Percentiles rank a stretch among this genome's conserved stretches.
phyloP scores from a whole-genome alignment of 2,113 vertebrate species.

The Montifringilla adamsi region DNA sequence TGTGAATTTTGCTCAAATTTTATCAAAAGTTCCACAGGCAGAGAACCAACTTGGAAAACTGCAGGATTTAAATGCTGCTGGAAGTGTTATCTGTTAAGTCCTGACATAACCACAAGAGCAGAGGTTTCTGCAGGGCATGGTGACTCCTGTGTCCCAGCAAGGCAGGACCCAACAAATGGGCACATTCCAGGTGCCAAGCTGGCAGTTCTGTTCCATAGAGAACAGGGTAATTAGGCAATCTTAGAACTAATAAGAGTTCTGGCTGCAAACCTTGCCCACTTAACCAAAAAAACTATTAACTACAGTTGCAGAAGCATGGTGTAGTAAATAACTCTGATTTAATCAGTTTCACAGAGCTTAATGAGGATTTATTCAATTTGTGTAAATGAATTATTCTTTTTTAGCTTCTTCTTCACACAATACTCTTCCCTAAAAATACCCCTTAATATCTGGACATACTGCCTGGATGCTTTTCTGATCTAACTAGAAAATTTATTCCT shows the following conservation, averaged over 20 bases:
- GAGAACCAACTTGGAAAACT: background rate
- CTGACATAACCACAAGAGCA: background rate
- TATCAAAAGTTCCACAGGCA: background rate
- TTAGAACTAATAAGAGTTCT: background rate
- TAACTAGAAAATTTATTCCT: background rate
- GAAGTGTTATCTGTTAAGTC: background rate
- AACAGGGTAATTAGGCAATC: background rate
- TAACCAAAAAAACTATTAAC: background rate
- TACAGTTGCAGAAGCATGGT: background rate
- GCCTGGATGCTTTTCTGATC: background rate
- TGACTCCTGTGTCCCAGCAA: background rate
- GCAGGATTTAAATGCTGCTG: background rate
- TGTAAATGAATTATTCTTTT: background rate
- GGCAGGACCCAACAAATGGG: background rate
- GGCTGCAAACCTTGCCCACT: background rate
- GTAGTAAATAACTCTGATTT: slow-evolving; percentile 1
- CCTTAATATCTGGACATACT: background rate
- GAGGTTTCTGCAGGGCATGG: background rate
- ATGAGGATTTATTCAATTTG: background rate
- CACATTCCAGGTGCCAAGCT: background rate
- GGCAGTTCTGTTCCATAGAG: background rate
- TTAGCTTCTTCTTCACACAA: background rate
- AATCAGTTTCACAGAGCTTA: background rate
- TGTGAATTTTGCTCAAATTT: background rate
- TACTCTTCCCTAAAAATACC: background rate